Evolutionary conservation across 2,113 vertebrate genomes (phyloP).

Genomic region (Dryoscopus gambensis): DNA sequence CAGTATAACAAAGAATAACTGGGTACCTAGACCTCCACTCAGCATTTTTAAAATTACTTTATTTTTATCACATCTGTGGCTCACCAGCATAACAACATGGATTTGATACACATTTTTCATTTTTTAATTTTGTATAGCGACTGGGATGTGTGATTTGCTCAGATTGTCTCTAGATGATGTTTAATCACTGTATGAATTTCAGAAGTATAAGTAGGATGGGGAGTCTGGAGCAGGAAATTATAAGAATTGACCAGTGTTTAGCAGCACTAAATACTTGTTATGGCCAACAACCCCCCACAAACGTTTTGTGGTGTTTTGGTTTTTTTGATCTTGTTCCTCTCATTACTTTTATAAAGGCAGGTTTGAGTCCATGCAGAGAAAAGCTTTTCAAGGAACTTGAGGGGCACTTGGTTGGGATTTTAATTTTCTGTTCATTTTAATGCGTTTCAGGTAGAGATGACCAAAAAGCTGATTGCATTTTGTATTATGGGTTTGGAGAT

Average conservation of each 20-base stretch:
- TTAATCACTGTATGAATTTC: not conserved
- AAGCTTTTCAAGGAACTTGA: not conserved
- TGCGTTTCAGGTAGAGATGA: slow-evolving; percentile 87
- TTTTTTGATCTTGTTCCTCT: not conserved
- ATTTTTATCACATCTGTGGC: not conserved
- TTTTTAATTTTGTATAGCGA: not conserved
- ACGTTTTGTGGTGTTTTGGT: not conserved
- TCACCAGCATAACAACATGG: not conserved
- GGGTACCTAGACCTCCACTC: not conserved
- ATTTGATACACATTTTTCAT: not conserved
- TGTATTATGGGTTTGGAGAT: slow-evolving; percentile 91
- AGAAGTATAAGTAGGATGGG: not conserved
- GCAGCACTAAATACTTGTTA: not conserved
- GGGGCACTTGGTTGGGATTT: not conserved
- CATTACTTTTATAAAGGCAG: not conserved
- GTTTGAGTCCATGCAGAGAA: not conserved
- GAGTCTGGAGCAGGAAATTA: not conserved
- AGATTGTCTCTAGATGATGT: not conserved
- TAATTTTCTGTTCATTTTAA: not conserved
- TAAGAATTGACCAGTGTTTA: not conserved
- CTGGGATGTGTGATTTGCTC: not conserved
- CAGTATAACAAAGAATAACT: not conserved
- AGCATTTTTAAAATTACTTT: not conserved
- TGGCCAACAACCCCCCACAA: rapidly evolving
- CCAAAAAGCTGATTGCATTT: slow-evolving; percentile 87